Base-by-base conservation (phyloP, 2,888 invertebrate species). In the Hofmannophila pseudospretella region DNA sequence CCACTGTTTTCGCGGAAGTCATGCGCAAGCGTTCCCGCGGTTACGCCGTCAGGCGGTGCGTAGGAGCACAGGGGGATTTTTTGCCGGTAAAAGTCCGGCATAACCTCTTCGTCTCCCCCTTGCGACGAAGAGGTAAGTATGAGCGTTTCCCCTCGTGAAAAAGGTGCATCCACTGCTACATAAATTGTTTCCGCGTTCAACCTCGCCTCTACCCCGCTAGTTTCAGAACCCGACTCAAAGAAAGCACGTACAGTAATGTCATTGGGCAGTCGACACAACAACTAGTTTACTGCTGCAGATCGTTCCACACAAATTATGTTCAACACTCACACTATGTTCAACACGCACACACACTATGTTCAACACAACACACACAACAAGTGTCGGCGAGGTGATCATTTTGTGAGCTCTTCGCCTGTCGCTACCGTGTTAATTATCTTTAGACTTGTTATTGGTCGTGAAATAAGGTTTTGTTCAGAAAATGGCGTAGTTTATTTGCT, bases 171-270 rank as follows among this genome's bases (percentile, higher is more conserved):
- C n/a, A n/a, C n/a, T n/a, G n/a, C n/a, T n/a, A n/a, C n/a, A n/a
- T n/a, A n/a, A n/a, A n/a, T n/a, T n/a, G n/a, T n/a, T n/a, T n/a
- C n/a, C n/a, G n/a, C n/a, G n/a, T n/a, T n/a, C n/a, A 16, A 16
- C 5, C 16, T 16, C 16, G 5, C 16, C 16, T 16, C 16, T 16
- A 5, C 13, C 12, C 16, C 58, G 50, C 57, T 11, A 1, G 4
- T 41, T 41, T 55, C 23, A 16, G 59, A 58, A 75, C 74, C 67
- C 39, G 10, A 49, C 48, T 20, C 30, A 27, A 44, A 45, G 46
- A 51, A 58, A 63, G 58, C 78, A 81, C 80, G 80, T 79, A 67
- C 66, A 49, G 71, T 80, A 81, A 82, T 82, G 82, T 82, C 81
- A 79, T 82, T 82, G 68, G 69, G 72, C 67, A 70, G 66, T 61